These are phyloP conservation scores for Tricholauxania praeusta DNA, from an alignment of 2,888 invertebrate species.

Conservation along the genomic window DNA sequence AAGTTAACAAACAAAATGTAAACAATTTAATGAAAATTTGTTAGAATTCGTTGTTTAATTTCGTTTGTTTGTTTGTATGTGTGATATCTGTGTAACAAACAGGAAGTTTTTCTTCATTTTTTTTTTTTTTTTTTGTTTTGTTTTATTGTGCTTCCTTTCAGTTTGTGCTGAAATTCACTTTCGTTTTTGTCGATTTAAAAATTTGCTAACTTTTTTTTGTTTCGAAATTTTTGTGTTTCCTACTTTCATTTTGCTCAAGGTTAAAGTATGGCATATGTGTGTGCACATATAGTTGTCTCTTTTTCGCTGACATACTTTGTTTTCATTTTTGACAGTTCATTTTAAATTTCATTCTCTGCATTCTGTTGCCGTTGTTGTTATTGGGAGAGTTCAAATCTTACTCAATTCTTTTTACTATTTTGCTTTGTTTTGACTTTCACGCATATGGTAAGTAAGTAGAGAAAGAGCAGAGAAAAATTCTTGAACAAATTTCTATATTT, in stretches of 20 bases:
- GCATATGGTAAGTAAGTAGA: no score
- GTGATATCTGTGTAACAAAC: slow-evolving; percentile 23
- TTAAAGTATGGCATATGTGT: slow-evolving; percentile 7
- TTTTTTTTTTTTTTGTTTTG: slow-evolving; percentile 6
- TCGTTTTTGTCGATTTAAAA: slow-evolving; percentile 36
- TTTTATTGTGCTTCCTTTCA: slow-evolving; percentile 15
- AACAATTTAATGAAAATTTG: not conserved
- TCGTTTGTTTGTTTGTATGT: not conserved
- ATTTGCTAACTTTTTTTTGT: slow-evolving; percentile 38
- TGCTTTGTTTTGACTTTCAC: no score
- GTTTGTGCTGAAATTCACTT: slow-evolving; percentile 37
- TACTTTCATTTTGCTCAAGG: slow-evolving; percentile 20
- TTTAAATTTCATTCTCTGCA: not conserved
- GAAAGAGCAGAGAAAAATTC: no score
- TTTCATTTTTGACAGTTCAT: not conserved
- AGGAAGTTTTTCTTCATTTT: slow-evolving; percentile 34
- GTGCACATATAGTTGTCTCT: slow-evolving; percentile 10
- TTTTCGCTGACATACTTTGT: not conserved
- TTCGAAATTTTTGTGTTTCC: not conserved
- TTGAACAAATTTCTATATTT: no score
- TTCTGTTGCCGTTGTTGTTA: not conserved
- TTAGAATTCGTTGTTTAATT: not conserved
- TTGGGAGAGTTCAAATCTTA: not conserved
- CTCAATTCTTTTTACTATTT: no score
- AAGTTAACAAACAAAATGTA: no score